Evolutionary conservation across 2,888 invertebrate genomes (phyloP), one percentile per base, ranked within the genome.

Genomic region (Apoda limacodes): DNA sequence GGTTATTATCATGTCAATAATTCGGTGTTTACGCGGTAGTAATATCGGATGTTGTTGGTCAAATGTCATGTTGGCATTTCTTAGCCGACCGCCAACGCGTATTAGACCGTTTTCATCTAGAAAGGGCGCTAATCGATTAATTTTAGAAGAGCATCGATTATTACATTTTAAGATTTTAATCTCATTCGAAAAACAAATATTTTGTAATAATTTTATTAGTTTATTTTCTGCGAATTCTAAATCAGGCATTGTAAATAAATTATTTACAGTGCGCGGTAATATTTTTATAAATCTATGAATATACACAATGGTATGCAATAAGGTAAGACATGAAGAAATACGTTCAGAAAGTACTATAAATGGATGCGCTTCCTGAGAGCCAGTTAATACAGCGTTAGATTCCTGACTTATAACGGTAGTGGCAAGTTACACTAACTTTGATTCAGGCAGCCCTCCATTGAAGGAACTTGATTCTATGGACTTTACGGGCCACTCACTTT

Each of bases 51-150:
- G 28, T 17, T 20, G 19, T 20, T 28, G 28, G 14, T 29, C 22
- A 20, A 13, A 22, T 14, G 29, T 17, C 9, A 29, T 4, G 10
- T 22, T 15, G 5, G 29, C 29, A 17, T 29, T 17, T 2, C 5
- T 13, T 9, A 31, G 15, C 22, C 31, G 13, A 2, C 31, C 31
- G 12, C 31, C 31, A n/a, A 31, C 22, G 5, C 31, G 22, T 4
- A 31, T 12, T 2, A 31, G 12, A 2, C 25, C 24, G 7, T n/a
- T n/a, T n/a, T 9, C 29, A 23, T 15, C 14, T 2, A 23, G 11
- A 15, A 13, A 14, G 3, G 23, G 23, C 3, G 10, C 11, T 7
- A 23, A 13, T 23, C 12, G 10, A 7, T 13, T 9, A 4, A 23
- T 23, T 9, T 10, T 7, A 3, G 9, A 7, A 10, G 23, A 23